Conservation (phyloP, 2,888 invertebrate species). For the Stenotaenia linearis region DNA sequence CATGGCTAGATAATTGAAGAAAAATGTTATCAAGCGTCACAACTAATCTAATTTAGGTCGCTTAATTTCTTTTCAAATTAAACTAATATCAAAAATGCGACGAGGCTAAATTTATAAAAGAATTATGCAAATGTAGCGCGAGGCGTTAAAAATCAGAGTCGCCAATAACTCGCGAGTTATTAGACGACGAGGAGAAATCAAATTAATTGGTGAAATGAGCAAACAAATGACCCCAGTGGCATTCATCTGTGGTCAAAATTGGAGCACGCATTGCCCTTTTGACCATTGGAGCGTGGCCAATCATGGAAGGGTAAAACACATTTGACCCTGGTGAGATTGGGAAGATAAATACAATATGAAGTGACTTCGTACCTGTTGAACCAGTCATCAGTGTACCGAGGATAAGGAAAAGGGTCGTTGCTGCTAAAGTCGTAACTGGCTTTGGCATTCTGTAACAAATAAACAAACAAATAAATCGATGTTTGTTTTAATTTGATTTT, state of each 20-base stretch:
- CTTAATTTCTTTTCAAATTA: not conserved
- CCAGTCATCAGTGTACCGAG: conserved; percentile 99
- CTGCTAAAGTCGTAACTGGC: conserved; percentile 99
- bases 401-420: conserved; percentile 97
- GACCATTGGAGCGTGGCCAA: conserved; percentile 17
- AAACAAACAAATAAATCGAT: conserved; percentile 24
- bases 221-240: not conserved
- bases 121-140: not conserved
- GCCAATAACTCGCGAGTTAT: not conserved
- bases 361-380: conserved; percentile 80
- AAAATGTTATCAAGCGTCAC: not conserved
- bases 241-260: not conserved
- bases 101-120: too few species aligned
- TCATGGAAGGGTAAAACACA: not conserved
- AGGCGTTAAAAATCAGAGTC: not conserved
- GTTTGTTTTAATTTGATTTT: not conserved
- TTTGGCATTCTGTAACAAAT: conserved; percentile 73
- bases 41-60: not conserved
- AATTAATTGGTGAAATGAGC: not conserved
- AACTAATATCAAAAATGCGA: too few species aligned
- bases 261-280: not conserved
- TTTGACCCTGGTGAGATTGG: not conserved
- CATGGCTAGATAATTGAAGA: conserved; percentile 64
- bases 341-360: not conserved
- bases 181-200: not conserved